Percentiles rank a stretch among this genome's conserved stretches.
phyloP scores from a whole-genome alignment of 2,113 vertebrate species.

The Speoplatyrhinus poulsoni region DNA sequence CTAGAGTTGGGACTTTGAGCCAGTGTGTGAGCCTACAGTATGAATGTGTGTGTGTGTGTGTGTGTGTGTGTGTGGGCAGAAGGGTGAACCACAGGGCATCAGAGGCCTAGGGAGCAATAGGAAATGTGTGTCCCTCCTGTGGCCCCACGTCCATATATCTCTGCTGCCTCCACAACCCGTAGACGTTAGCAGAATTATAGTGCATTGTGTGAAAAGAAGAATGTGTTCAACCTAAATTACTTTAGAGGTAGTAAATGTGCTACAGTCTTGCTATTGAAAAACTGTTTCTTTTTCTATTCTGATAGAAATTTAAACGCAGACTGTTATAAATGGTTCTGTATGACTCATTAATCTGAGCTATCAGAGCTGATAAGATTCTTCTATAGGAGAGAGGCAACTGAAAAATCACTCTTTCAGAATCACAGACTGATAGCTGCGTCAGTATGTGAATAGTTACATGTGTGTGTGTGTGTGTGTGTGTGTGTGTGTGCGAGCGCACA shows the following conservation, averaged over 20 bases:
- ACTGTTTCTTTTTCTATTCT: conserved; percentile 9
- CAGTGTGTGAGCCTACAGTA: neutral
- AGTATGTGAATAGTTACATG: neutral
- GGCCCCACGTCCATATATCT: neutral
- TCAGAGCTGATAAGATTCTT: conserved; percentile 59
- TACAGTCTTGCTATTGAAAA: conserved; percentile 17
- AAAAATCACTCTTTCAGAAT: conserved; percentile 30
- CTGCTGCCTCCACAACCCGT: conserved; percentile 15
- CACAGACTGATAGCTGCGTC: conserved; percentile 17
- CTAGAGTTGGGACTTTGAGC: no score
- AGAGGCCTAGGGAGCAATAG: conserved; percentile 48
- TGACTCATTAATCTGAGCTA: conserved; percentile 66
- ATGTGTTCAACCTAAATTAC: conserved; percentile 17
- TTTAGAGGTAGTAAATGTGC: conserved; percentile 9
- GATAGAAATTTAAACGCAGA: conserved; percentile 45
- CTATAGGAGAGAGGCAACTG: conserved; percentile 36
- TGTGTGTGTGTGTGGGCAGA: conserved; percentile 43
- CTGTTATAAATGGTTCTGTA: conserved; percentile 50
- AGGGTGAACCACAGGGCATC: conserved; percentile 51
- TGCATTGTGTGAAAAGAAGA: conserved; percentile 5
- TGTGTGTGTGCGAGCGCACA: conserved; percentile 13
- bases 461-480: conserved; percentile 3
- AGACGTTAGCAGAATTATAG: conserved; percentile 32
- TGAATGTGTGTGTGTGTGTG: conserved; percentile 5
- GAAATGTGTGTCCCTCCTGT: conserved; percentile 61